A percentile compares a stretch with the other conserved stretches of the same genome.
Conservation (phyloP, 2,888 invertebrate species). For the Noctua janthe region DNA sequence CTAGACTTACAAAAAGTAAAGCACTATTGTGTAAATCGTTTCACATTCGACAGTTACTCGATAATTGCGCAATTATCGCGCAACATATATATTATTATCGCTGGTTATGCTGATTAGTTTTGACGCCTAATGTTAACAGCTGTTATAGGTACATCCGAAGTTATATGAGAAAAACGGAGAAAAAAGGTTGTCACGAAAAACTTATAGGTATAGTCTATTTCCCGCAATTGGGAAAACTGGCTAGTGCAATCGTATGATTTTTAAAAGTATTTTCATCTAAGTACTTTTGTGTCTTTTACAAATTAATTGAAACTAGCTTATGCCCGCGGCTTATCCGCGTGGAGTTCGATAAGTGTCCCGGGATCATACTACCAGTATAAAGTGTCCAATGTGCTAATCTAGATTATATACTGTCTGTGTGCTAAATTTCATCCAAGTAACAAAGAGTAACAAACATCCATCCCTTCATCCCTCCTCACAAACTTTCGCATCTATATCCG, state of each 20-base stretch:
- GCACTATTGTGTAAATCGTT: conserved; percentile 24
- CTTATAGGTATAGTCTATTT: neutral
- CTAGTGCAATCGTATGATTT: neutral
- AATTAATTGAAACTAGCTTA: neutral
- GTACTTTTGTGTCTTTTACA: neutral
- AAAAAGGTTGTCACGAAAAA: neutral
- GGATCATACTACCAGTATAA: no score
- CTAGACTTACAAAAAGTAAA: conserved; percentile 11
- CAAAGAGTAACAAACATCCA: no score
- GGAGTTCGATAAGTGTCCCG: no score
- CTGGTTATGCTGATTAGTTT: conserved; percentile 1
- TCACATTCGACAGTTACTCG: conserved; percentile 30
- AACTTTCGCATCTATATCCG: no score
- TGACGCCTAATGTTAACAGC: conserved; percentile 1
- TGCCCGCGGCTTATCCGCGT: no score
- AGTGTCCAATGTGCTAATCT: no score
- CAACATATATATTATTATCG: no score
- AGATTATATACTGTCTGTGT: no score
- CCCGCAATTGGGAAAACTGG: neutral
- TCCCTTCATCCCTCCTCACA: no score
- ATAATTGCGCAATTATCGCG: conserved; percentile 44
- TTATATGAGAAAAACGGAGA: neutral
- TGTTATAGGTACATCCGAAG: neutral
- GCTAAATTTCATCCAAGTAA: no score
- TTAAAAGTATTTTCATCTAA: neutral